Conservation (phyloP, 1,140 invertebrate genomes). For the Vanessa tameamea region DNA sequence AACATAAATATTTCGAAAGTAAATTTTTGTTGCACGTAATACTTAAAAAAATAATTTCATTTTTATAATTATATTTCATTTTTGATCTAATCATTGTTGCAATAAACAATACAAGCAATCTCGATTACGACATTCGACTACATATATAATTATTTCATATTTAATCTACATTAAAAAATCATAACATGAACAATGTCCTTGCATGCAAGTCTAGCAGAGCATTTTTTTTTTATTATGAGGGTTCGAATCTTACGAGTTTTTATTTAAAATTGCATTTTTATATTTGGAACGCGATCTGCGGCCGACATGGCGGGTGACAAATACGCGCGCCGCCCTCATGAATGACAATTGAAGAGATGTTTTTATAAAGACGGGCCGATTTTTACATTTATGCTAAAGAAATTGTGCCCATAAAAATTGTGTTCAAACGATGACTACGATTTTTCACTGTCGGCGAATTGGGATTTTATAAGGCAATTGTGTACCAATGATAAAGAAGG, state of each 20-base stretch:
- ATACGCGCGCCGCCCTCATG: constrained; percentile 75
- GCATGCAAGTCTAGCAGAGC: constrained; percentile 30
- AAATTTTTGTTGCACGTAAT: too few species aligned
- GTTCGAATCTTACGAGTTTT: constrained; percentile 65
- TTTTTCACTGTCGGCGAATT: constrained; percentile 74
- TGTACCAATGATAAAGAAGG: constrained; percentile 56
- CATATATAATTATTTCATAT: neutral
- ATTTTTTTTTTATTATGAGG: constrained; percentile 46
- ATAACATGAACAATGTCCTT: constrained; percentile 28
- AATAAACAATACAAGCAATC: too few species aligned
- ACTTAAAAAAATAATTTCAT: too few species aligned
- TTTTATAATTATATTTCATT: too few species aligned
- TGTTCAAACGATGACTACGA: constrained; percentile 75
- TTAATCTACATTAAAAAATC: neutral
- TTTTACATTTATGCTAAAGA: constrained; percentile 78
- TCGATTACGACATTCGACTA: too few species aligned
- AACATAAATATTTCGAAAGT: too few species aligned
- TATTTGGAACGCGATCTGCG: constrained; percentile 75
- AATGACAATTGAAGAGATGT: constrained; percentile 80
- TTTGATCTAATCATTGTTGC: too few species aligned
- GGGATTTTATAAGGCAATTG: constrained; percentile 70
- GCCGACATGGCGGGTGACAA: constrained; percentile 72
- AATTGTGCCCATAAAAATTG: constrained; percentile 77
- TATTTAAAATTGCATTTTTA: constrained; percentile 80
- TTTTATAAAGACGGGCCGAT: constrained; percentile 77